Evolutionary conservation across 2,888 invertebrate genomes (phyloP), one percentile per base, ranked within the genome.

Genomic region (Tipula lateralis): DNA sequence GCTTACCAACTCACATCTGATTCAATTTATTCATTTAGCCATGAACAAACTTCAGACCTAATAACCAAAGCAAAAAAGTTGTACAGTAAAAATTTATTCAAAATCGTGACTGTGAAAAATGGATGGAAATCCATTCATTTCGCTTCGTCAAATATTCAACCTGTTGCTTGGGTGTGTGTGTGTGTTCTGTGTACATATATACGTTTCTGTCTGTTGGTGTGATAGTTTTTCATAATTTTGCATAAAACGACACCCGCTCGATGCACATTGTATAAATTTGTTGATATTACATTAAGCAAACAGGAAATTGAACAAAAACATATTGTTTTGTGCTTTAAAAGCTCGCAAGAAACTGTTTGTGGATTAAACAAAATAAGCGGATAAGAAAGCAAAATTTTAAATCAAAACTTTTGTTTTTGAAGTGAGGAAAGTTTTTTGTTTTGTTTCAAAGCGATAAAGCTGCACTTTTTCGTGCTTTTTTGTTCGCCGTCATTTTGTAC

Each of bases 61-160:
- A n/a, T n/a, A n/a, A n/a, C 9, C 24, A 9, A 66, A 66, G 19
- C 19, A 66, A 66, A 66, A 66, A 66, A 24, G 12, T 50, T 50
- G 7, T 50, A 9, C 7, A 12, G 4, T 24, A 24, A 24, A 66
- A 66, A 66, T 66, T 66, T 66, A 66, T 66, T 66, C 66, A 66
- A 66, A 66, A 24, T 66, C 66, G 66, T 66, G 66, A 66, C 66
- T 66, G 66, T 12, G 66, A 66, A 12, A 66, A 66, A 66, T 66
- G 24, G n/a, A 66, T 66, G 66, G 2, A 66, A 66, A 66, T 66
- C 24, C 66, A 24, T 66, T 66, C 66, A 66, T 66, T 24, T 66
- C 66, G 66, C 66, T 24, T 66, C 66, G 66, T 66, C 66, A 66
- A 66, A 66, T 66, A 66, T 66, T 9, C 66, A 66, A 66, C 66